Evolutionary conservation across 2,113 vertebrate species (phyloP).

Genomic region (Pogona vitticeps): DNA sequence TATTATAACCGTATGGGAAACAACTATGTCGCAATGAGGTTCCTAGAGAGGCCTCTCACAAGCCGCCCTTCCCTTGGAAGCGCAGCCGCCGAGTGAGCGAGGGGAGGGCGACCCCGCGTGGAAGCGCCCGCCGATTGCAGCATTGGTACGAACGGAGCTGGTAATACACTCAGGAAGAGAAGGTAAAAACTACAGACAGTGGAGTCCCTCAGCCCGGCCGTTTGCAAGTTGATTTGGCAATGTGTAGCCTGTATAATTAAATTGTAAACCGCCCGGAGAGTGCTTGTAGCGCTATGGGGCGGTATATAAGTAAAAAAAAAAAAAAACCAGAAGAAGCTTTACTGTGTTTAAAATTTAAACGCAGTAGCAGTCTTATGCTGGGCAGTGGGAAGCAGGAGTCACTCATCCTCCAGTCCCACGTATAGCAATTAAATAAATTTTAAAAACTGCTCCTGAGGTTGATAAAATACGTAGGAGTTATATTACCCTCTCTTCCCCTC

Average conservation of each 20-base stretch:
- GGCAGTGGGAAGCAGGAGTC: neutral
- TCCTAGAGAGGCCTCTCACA: neutral
- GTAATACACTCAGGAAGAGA: too few relatives aligned
- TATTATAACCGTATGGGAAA: neutral
- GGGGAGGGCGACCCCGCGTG: slow-evolving; percentile 9
- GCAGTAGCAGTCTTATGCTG: neutral
- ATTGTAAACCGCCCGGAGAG: too few relatives aligned
- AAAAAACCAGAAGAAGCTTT: too few relatives aligned
- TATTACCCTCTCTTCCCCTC: neutral
- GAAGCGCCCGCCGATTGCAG: neutral
- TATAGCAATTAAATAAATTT: too few relatives aligned
- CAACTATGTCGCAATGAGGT: neutral
- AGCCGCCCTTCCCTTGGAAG: neutral
- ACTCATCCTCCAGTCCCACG: neutral
- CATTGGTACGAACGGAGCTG: neutral
- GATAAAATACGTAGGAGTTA: neutral
- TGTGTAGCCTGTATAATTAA: too few relatives aligned
- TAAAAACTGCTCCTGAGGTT: neutral
- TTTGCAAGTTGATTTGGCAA: too few relatives aligned
- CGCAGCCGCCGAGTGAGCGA: neutral
- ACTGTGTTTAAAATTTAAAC: neutral
- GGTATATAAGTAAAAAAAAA: neutral
- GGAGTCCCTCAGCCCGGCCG: neutral
- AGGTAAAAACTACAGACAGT: too few relatives aligned
- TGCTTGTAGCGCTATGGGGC: too few relatives aligned